These are phyloP conservation scores for Cyprinodon diabolis DNA, from an alignment of 2,797 vertebrate genomes.

Conservation along the genomic window DNA sequence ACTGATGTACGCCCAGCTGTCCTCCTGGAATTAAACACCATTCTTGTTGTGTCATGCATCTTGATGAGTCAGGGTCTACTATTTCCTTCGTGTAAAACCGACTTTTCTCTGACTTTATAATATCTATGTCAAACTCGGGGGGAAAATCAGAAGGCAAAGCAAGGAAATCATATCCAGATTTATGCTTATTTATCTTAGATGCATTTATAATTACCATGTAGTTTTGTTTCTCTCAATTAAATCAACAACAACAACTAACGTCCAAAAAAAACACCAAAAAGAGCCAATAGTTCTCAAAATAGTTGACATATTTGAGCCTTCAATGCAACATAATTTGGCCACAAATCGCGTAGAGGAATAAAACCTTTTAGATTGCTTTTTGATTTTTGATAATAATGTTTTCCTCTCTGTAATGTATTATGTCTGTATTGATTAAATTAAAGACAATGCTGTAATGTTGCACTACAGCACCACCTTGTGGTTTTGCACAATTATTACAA, in stretches of 20 bases:
- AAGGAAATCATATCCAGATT: not conserved
- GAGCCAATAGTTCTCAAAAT: not conserved
- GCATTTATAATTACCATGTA: too few relatives aligned
- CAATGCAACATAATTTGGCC: too few relatives aligned
- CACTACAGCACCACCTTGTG: conserved; percentile 19
- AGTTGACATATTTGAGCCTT: too few relatives aligned
- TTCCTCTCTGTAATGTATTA: not conserved
- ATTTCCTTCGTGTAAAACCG: not conserved
- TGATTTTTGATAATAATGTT: not conserved
- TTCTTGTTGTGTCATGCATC: conserved; percentile 43
- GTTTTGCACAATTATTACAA: not conserved
- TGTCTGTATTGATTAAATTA: not conserved
- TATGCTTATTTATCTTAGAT: not conserved
- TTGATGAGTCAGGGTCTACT: conserved; percentile 15
- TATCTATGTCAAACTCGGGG: not conserved
- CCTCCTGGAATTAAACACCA: conserved; percentile 30
- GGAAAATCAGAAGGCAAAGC: not conserved
- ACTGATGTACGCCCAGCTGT: conserved; percentile 32
- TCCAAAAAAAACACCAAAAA: not conserved
- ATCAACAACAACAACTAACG: not conserved
- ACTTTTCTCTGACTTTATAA: conserved; percentile 5
- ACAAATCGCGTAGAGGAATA: too few relatives aligned
- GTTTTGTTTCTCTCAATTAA: not conserved
- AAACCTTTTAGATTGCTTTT: not conserved
- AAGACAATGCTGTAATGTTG: conserved; percentile 1